These are phyloP conservation scores for Gambusia yucatana DNA, from an alignment of 2,797 vertebrate species.

Conservation along the genomic window DNA sequence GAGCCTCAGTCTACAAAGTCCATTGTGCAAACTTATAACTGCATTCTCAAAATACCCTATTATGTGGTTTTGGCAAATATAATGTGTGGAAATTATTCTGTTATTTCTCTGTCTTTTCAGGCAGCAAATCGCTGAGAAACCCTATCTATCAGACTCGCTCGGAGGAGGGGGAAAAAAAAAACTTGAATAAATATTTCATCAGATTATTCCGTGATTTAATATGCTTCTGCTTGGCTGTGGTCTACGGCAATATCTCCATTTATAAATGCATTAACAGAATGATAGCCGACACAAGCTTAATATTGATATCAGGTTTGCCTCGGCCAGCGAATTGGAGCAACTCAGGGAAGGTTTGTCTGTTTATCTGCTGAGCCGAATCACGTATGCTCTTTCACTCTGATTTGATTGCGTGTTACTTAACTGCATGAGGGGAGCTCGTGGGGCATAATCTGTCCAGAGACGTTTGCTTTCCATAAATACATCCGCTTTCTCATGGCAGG, in stretches of 20 bases:
- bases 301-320: conserved; percentile 60
- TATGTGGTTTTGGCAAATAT: conserved; percentile 30
- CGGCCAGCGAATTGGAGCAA: conserved; percentile 43
- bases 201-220: conserved; percentile 79
- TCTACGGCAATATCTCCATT: conserved; percentile 75
- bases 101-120: conserved; percentile 26
- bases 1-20: conserved; percentile 21
- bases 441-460: conserved; percentile 31
- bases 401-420: conserved; percentile 20
- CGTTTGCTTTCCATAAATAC: conserved; percentile 2
- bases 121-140: conserved; percentile 48
- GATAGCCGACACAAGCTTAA: conserved; percentile 68
- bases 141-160: conserved; percentile 59
- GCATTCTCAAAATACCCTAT: conserved; percentile 17
- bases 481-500: conserved; percentile 11
- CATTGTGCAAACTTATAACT: conserved; percentile 28
- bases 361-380: conserved; percentile 54
- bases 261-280: conserved; percentile 81
- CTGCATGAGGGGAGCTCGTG: conserved; percentile 17
- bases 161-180: conserved; percentile 50
- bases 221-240: conserved; percentile 67
- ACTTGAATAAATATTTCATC: conserved; percentile 79
- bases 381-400: conserved; percentile 27
- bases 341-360: conserved; percentile 38
- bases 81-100: conserved; percentile 15